Percentiles rank a stretch among this genome's conserved stretches.
Conservation (phyloP, 2,888 invertebrate genomes). For the Biston betularia region DNA sequence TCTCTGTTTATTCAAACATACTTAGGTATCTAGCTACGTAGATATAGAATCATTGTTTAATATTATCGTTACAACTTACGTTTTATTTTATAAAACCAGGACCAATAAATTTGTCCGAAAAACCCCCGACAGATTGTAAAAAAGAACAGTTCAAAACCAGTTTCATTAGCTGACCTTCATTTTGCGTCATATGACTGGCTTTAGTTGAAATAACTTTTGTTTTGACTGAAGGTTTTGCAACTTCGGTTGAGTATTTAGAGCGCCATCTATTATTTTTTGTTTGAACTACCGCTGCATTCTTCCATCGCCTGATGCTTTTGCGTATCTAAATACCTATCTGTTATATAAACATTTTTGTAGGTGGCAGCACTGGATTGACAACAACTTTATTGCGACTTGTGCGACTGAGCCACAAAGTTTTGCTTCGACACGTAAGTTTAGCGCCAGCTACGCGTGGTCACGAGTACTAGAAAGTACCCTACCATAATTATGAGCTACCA, state of each 20-base stretch:
- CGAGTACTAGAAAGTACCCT: too few species aligned
- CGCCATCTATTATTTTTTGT: neutral
- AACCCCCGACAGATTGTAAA: slow-evolving; percentile 1
- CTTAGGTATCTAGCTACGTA: too few species aligned
- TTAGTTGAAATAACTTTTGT: neutral
- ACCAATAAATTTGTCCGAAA: neutral
- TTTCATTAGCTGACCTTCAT: slow-evolving; percentile 10
- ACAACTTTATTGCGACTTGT: neutral
- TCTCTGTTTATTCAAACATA: slow-evolving; percentile 1
- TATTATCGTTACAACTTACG: neutral
- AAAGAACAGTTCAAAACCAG: slow-evolving; percentile 10
- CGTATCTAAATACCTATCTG: neutral
- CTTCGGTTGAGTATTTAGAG: neutral
- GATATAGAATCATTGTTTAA: neutral
- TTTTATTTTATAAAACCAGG: neutral
- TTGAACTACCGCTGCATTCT: neutral
- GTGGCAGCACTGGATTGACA: neutral
- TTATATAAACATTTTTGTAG: neutral
- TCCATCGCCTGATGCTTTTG: neutral
- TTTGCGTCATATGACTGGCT: slow-evolving; percentile 17
- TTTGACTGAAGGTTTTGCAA: neutral
- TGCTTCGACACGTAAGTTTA: too few species aligned
- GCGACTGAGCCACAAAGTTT: too few species aligned
- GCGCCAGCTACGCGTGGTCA: too few species aligned
- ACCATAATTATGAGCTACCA: too few species aligned